Conservation (phyloP, 1,140 invertebrate species). For the Plectrocnemia conspersa region DNA sequence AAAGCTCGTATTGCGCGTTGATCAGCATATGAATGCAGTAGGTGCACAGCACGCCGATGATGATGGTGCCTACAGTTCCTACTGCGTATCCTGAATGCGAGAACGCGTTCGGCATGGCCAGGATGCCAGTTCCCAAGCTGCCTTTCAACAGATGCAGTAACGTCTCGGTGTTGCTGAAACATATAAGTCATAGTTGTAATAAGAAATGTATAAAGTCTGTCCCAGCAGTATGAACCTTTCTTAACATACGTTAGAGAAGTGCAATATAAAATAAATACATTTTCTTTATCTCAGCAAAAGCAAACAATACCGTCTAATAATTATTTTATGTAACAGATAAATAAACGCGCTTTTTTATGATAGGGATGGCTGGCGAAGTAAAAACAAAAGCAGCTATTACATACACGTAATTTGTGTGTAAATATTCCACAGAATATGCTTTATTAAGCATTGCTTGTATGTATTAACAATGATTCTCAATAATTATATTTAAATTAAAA, state of each 20-base stretch:
- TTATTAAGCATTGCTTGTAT: too few relatives aligned
- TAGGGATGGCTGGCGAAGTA: too few relatives aligned
- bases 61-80: constrained; percentile 54
- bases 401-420: too few relatives aligned
- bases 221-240: constrained; percentile 2
- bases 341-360: too few relatives aligned
- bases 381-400: too few relatives aligned
- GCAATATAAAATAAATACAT: constrained; percentile 1
- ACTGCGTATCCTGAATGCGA: constrained; percentile 64
- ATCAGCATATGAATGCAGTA: constrained; percentile 68
- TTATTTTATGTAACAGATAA: too few relatives aligned
- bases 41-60: constrained; percentile 62
- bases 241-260: constrained; percentile 12
- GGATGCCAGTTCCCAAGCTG: constrained; percentile 69
- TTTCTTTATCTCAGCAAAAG: constrained; percentile 11
- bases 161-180: constrained; percentile 58
- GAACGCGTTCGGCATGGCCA: constrained; percentile 72
- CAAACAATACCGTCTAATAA: constrained; percentile 7
- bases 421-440: too few relatives aligned
- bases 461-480: too few relatives aligned
- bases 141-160: constrained; percentile 63
- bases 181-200: not conserved
- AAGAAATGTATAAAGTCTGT: not conserved
- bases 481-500: too few relatives aligned
- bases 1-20: constrained; percentile 49